Conservation (phyloP, 37 sponge, comb jelly and placozoan species). For the Cliona cf. orientalis region DNA sequence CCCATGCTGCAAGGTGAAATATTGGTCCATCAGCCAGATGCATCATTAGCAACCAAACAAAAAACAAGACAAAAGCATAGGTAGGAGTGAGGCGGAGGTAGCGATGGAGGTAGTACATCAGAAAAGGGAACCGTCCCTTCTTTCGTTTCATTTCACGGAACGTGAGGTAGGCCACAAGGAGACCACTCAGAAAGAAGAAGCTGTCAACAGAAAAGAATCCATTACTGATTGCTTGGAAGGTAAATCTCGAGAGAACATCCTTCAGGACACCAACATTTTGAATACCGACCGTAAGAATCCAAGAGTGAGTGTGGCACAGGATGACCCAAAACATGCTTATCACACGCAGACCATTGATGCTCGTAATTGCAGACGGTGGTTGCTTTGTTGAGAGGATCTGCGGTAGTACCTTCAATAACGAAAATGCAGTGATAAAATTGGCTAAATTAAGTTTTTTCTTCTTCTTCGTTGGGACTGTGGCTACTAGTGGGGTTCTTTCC, state of each 20-base stretch:
- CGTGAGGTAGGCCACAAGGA: conserved; percentile 74
- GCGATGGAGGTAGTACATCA: conserved; percentile 81
- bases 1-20: not conserved
- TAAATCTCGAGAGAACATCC: conserved; percentile 21
- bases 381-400: conserved; percentile 65
- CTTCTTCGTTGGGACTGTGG: not conserved
- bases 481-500: conserved; percentile 8
- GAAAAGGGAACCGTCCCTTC: conserved; percentile 63
- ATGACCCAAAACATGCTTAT: conserved; percentile 93
- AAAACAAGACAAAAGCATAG: conserved; percentile 73
- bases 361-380: conserved; percentile 64
- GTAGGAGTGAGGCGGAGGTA: conserved; percentile 81
- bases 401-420: conserved; percentile 69
- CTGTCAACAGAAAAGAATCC: conserved; percentile 80
- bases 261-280: conserved; percentile 8
- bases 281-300: not conserved
- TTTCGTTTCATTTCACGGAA: conserved; percentile 61
- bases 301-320: conserved; percentile 57
- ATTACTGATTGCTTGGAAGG: conserved; percentile 58
- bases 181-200: conserved; percentile 88
- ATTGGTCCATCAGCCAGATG: conserved; percentile 33
- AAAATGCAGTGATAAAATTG: conserved; percentile 59
- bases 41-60: conserved; percentile 48
- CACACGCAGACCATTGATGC: conserved; percentile 81
- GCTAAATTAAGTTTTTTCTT: not conserved